phyloP scores from a whole-genome alignment of 2,888 invertebrate species.

The Pilophorus perplexus region DNA sequence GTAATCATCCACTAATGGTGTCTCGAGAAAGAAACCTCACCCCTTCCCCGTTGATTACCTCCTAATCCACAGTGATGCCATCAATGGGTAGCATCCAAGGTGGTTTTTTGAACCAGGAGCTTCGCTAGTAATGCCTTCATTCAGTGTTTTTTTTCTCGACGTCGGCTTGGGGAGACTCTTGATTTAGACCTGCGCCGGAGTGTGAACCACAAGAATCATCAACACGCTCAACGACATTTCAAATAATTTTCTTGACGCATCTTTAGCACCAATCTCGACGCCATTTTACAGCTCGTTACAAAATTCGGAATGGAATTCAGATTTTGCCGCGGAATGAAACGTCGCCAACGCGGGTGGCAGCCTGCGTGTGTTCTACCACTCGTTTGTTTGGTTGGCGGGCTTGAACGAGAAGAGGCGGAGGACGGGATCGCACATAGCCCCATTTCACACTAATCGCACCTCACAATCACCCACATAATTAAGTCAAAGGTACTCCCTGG shows the following conservation, averaged over 20 bases:
- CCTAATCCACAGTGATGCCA: slow-evolving; percentile 43
- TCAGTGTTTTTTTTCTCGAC: slow-evolving; percentile 38
- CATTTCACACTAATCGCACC: slow-evolving; percentile 44
- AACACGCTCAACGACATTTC: too few species aligned
- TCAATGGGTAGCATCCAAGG: slow-evolving; percentile 39
- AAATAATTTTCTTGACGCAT: too few species aligned
- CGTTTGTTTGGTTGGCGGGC: slow-evolving; percentile 39
- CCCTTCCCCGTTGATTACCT: slow-evolving; percentile 40
- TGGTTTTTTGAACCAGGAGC: slow-evolving; percentile 29
- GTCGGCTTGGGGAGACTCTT: slow-evolving; percentile 5
- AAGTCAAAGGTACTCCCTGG: slow-evolving; percentile 26
- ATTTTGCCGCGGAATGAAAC: too few species aligned
- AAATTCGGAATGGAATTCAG: too few species aligned
- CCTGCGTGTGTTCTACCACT: slow-evolving; percentile 32
- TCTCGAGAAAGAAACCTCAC: slow-evolving; percentile 34
- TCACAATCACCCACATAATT: slow-evolving; percentile 43
- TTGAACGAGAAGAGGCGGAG: slow-evolving; percentile 2
- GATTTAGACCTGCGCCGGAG: too few species aligned
- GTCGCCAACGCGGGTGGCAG: slow-evolving; percentile 13
- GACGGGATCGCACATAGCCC: slow-evolving; percentile 42
- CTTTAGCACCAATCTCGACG: too few species aligned
- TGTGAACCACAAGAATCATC: too few species aligned
- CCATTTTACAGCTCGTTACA: too few species aligned
- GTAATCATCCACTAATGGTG: slow-evolving; percentile 44
- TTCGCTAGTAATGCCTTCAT: slow-evolving; percentile 45